phyloP scores from a whole-genome alignment of 2,888 invertebrate genomes.

The Caenorhabditis sp. region DNA sequence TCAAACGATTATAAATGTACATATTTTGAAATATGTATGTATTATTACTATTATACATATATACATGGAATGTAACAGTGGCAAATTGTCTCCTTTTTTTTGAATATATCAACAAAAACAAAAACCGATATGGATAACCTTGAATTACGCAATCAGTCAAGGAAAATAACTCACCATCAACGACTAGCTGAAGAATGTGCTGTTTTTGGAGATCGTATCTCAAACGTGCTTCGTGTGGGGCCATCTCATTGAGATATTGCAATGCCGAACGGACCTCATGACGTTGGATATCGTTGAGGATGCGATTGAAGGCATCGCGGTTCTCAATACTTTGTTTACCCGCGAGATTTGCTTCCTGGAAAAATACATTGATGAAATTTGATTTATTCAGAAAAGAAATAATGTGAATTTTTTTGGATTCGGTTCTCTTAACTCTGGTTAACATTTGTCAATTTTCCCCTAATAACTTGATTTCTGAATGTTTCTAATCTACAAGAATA shows the following conservation, averaged over 20 bases:
- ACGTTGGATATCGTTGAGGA: conserved; percentile 26
- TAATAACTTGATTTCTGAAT: too few relatives aligned
- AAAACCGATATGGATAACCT: background rate
- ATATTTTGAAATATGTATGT: background rate
- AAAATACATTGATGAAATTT: too few relatives aligned
- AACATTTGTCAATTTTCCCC: too few relatives aligned
- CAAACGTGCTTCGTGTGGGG: conserved; percentile 25
- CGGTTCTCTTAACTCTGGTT: too few relatives aligned
- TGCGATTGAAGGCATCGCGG: conserved; percentile 8
- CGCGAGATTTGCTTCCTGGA: conserved; percentile 9
- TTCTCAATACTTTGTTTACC: background rate
- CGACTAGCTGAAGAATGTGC: conserved; percentile 24
- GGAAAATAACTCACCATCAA: conserved; percentile 24
- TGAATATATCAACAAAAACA: background rate
- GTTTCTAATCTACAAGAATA: too few relatives aligned
- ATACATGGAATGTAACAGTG: background rate
- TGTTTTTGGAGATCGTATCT: conserved; percentile 34
- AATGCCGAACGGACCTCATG: conserved; percentile 33
- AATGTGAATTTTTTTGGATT: too few relatives aligned
- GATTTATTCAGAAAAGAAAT: too few relatives aligned
- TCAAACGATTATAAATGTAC: background rate
- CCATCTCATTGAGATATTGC: conserved; percentile 16
- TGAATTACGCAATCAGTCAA: background rate
- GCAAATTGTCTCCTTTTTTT: background rate
- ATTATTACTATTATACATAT: background rate